Evolutionary conservation across 2,797 vertebrate species (phyloP).

Genomic region (Mionectes olivaceus): DNA sequence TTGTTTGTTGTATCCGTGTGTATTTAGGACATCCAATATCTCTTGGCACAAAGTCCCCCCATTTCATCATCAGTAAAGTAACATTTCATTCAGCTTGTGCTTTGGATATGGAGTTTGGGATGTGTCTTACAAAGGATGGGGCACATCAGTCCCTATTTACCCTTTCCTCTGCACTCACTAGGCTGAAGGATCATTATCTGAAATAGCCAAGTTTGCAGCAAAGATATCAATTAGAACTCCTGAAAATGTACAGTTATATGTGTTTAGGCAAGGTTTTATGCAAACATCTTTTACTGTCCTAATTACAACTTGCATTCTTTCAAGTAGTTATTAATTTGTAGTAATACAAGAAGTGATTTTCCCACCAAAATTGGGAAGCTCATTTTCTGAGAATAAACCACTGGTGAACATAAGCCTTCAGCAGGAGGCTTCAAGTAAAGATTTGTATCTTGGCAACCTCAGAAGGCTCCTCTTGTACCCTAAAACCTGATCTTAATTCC

Average conservation of each 20-base stretch:
- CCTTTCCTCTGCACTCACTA: not conserved
- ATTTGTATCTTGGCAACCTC: not conserved
- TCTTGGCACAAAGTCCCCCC: not conserved
- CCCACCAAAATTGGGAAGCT: not conserved
- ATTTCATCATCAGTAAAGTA: not conserved
- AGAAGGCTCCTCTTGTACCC: conserved; percentile 4
- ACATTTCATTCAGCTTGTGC: not conserved
- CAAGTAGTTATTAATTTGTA: not conserved
- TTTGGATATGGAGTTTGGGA: not conserved
- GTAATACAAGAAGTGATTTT: not conserved
- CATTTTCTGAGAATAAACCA: not conserved
- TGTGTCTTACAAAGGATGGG: not conserved
- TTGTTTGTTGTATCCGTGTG: not conserved
- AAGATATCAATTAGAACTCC: not conserved
- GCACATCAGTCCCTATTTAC: not conserved
- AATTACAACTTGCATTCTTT: not conserved
- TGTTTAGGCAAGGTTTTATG: not conserved
- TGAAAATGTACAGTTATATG: not conserved
- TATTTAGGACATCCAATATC: not conserved
- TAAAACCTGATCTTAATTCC: conserved; percentile 17
- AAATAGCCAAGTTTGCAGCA: not conserved
- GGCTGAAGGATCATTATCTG: not conserved
- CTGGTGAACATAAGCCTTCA: not conserved
- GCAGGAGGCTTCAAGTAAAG: not conserved
- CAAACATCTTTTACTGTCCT: not conserved